A percentile compares a stretch with the other conserved stretches of the same genome.
Evolutionary conservation across 2,113 vertebrate genomes (phyloP).

Genomic region (Dolichallabes microphthalmus): DNA sequence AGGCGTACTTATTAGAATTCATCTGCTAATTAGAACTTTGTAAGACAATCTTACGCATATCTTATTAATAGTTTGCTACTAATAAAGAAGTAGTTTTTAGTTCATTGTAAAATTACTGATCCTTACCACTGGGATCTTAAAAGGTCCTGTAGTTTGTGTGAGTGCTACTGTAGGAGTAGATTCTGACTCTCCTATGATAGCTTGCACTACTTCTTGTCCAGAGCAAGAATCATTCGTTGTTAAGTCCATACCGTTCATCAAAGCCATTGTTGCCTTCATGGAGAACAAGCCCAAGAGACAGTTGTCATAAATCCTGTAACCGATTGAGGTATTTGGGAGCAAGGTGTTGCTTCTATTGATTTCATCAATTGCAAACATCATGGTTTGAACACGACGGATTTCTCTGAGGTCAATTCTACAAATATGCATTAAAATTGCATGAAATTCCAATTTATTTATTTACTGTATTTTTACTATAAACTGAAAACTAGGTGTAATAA

Average conservation of each 20-base stretch:
- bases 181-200: conserved; percentile 74
- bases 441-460: neutral
- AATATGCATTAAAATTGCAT: neutral
- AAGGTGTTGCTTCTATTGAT: conserved; percentile 67
- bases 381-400: conserved; percentile 71
- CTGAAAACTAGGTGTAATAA: neutral
- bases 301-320: conserved; percentile 73
- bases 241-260: conserved; percentile 64
- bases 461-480: neutral
- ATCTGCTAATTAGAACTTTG: too few species aligned
- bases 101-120: neutral
- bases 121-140: conserved; percentile 72
- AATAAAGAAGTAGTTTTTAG: neutral
- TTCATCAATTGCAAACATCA: conserved; percentile 76
- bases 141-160: conserved; percentile 66
- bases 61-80: neutral
- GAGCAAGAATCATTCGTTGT: conserved; percentile 34
- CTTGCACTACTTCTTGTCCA: conserved; percentile 59
- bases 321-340: conserved; percentile 70
- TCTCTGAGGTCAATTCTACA: conserved; percentile 68
- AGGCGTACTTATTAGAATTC: too few species aligned
- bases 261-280: conserved; percentile 69
- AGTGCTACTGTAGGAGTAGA: conserved; percentile 71
- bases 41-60: neutral
- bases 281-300: conserved; percentile 67